A percentile compares a stretch with the other conserved stretches of the same genome.
These are phyloP conservation scores for Chelonia mydas DNA, from an alignment of 2,797 vertebrate genomes.

Conservation along the genomic window DNA sequence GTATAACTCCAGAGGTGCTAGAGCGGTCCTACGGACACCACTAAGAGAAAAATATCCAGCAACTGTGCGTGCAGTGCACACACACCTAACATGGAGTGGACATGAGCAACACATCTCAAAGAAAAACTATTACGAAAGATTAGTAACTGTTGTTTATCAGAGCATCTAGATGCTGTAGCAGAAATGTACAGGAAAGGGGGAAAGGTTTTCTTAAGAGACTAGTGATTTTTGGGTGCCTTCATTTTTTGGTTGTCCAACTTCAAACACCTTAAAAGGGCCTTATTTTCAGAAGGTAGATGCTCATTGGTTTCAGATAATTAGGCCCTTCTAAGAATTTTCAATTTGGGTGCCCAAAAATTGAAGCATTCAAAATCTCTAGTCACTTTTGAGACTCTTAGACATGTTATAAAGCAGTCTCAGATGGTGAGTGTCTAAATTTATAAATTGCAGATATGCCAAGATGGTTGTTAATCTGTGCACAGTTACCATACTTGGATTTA, in stretches of 20 bases:
- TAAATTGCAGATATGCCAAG: not conserved
- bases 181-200: not conserved
- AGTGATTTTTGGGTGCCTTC: not conserved
- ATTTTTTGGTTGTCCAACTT: too few relatives aligned
- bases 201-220: not conserved
- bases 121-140: too few relatives aligned
- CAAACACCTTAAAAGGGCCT: not conserved
- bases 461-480: not conserved
- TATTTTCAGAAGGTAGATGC: not conserved
- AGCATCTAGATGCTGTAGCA: not conserved
- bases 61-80: too few relatives aligned
- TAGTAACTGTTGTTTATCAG: rapidly evolving
- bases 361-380: not conserved
- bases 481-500: not conserved
- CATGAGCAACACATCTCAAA: too few relatives aligned
- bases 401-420: not conserved
- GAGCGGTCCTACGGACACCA: too few relatives aligned
- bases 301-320: not conserved
- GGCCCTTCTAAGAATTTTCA: not conserved
- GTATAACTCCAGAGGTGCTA: too few relatives aligned
- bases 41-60: too few relatives aligned
- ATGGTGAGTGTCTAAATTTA: not conserved
- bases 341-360: not conserved
- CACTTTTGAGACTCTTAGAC: not conserved
- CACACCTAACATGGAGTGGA: too few relatives aligned